Evolutionary conservation across 2,113 vertebrate species (phyloP).

Genomic region (Anoura caudifer): DNA sequence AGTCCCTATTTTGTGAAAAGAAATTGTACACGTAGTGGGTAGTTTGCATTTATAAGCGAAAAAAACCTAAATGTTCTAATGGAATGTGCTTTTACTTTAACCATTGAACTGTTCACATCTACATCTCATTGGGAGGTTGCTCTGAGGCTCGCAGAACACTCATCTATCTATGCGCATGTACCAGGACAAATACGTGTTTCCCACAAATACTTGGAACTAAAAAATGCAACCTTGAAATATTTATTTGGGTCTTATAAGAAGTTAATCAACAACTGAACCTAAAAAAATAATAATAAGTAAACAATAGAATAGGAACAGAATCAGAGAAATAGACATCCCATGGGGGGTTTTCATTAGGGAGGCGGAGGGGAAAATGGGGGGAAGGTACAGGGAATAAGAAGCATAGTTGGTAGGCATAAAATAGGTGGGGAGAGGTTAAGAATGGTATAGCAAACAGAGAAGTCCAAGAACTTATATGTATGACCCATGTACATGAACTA

Average conservation of each 20-base stretch:
- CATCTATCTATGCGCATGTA: background rate
- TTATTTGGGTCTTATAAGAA: background rate
- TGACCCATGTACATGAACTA: too few relatives aligned
- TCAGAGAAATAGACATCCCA: too few relatives aligned
- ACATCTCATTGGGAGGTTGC: background rate
- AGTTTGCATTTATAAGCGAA: background rate
- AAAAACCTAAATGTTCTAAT: background rate
- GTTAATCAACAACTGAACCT: background rate
- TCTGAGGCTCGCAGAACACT: background rate
- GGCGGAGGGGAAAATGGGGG: too few relatives aligned
- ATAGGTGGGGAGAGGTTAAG: too few relatives aligned
- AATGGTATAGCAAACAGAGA: too few relatives aligned
- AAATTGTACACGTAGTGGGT: background rate
- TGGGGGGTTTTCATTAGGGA: too few relatives aligned
- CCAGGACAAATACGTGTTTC: background rate
- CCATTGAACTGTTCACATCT: background rate
- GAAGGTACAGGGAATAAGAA: too few relatives aligned
- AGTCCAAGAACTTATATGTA: too few relatives aligned
- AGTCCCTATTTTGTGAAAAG: background rate
- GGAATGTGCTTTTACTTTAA: background rate
- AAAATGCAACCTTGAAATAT: background rate
- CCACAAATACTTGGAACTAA: background rate
- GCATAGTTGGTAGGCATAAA: too few relatives aligned
- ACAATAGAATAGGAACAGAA: too few relatives aligned
- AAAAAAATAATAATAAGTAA: too few relatives aligned